phyloP scores from a whole-genome alignment of 2,113 vertebrate species.

The Myiozetetes cayanensis region DNA sequence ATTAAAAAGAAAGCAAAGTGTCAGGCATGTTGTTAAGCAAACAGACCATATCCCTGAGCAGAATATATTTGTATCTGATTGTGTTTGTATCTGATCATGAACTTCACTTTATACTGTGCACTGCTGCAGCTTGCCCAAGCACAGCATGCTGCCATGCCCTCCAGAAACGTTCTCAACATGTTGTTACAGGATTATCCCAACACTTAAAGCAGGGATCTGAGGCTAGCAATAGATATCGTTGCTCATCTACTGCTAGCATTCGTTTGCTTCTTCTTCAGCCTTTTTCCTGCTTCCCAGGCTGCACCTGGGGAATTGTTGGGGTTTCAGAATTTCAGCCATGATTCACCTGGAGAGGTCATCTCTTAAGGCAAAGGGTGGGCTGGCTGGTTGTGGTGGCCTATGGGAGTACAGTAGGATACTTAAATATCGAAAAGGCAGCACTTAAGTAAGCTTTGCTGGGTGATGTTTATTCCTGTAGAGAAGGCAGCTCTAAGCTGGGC shows the following conservation, averaged over 20 bases:
- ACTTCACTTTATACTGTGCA: not conserved
- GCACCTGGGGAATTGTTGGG: not conserved
- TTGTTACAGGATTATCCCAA: not conserved
- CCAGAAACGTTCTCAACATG: not conserved
- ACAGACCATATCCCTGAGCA: not conserved
- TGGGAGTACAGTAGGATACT: not conserved
- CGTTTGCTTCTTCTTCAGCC: not conserved
- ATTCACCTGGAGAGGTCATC: not conserved
- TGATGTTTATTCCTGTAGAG: fast-evolving
- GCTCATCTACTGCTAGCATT: not conserved
- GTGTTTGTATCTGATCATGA: not conserved
- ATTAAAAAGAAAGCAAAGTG: not conserved
- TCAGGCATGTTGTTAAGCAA: not conserved
- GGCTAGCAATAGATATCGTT: not conserved
- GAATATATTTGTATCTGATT: not conserved
- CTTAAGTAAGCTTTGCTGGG: fast-evolving
- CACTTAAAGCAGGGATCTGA: not conserved
- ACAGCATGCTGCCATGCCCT: not conserved
- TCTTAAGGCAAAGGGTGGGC: not conserved
- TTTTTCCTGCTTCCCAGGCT: not conserved
- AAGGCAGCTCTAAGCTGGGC: fast-evolving
- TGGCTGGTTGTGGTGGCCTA: not conserved
- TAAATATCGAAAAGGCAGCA: not conserved
- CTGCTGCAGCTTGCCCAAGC: not conserved
- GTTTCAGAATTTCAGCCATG: not conserved